Conservation (phyloP, 1,140 invertebrate species). For the Atta texana region DNA sequence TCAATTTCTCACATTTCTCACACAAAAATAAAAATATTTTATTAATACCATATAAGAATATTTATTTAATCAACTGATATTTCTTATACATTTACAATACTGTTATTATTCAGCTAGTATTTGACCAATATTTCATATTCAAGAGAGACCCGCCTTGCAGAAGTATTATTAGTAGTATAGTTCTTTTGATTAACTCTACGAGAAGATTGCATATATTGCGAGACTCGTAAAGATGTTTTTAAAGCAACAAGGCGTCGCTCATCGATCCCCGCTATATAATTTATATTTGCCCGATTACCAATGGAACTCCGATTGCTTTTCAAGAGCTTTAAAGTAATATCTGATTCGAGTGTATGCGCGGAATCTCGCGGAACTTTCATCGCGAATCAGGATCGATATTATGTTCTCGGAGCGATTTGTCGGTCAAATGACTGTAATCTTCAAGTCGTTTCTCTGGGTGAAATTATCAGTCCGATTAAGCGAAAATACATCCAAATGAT, state of each 20-base stretch:
- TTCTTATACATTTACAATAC: background rate
- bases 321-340: slow-evolving; percentile 59
- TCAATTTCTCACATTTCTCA: too few species aligned
- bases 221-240: slow-evolving; percentile 27
- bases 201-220: background rate
- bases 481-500: slow-evolving; percentile 3
- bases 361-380: slow-evolving; percentile 1
- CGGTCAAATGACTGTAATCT: slow-evolving; percentile 18
- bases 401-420: background rate
- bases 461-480: background rate
- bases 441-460: background rate
- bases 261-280: slow-evolving; percentile 54
- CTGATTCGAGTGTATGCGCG: background rate
- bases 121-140: background rate
- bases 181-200: background rate
- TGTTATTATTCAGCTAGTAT: background rate
- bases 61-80: background rate
- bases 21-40: too few species aligned
- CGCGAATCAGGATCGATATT: slow-evolving; percentile 33
- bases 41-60: too few species aligned
- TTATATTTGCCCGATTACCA: slow-evolving; percentile 63
- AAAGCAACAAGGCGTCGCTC: slow-evolving; percentile 24
- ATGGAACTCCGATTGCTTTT: slow-evolving; percentile 32
- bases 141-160: background rate
- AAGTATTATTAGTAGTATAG: background rate